A percentile compares a stretch with the other conserved stretches of the same genome.
Evolutionary conservation across 1,140 invertebrate genomes (phyloP).

Genomic region (Diachasmimorpha longicaudata): DNA sequence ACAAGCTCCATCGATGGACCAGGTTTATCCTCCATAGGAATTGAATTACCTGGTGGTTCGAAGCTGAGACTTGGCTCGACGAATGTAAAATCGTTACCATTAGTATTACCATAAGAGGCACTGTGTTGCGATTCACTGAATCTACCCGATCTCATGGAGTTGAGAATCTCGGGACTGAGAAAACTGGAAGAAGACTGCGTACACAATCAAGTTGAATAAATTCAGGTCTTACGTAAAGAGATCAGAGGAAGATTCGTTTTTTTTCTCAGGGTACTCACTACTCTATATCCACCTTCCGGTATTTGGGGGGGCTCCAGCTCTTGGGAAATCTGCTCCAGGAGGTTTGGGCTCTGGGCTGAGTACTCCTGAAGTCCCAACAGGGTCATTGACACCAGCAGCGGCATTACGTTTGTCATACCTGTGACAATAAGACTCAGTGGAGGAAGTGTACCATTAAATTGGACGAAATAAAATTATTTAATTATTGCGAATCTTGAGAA

Average conservation of each 20-base stretch:
- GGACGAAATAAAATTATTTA: no score
- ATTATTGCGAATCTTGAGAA: no score
- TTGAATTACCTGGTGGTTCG: slow-evolving; percentile 32
- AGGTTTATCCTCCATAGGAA: slow-evolving; percentile 47
- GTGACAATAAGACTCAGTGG: background rate
- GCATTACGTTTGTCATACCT: slow-evolving; percentile 52
- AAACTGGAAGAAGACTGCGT: slow-evolving; percentile 24
- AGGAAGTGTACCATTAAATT: background rate
- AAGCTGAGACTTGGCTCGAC: slow-evolving; percentile 24
- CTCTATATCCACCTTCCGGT: slow-evolving; percentile 1
- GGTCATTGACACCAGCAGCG: slow-evolving; percentile 58
- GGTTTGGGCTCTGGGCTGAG: slow-evolving; percentile 35
- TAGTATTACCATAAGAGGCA: background rate
- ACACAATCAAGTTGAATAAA: background rate
- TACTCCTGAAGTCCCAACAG: slow-evolving; percentile 49
- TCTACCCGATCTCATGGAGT: slow-evolving; percentile 17
- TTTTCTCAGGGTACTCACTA: slow-evolving; percentile 3
- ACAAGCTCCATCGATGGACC: slow-evolving; percentile 57
- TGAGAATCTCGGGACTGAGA: background rate
- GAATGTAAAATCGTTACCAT: slow-evolving; percentile 13
- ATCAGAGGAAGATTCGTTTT: background rate
- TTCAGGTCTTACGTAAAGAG: background rate
- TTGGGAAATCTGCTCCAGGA: slow-evolving; percentile 39
- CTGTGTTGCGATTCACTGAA: slow-evolving; percentile 7
- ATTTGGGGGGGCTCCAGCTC: slow-evolving; percentile 46